Evolutionary conservation across 1,140 invertebrate species (phyloP).

Genomic region (Luehdorfia chinensis): DNA sequence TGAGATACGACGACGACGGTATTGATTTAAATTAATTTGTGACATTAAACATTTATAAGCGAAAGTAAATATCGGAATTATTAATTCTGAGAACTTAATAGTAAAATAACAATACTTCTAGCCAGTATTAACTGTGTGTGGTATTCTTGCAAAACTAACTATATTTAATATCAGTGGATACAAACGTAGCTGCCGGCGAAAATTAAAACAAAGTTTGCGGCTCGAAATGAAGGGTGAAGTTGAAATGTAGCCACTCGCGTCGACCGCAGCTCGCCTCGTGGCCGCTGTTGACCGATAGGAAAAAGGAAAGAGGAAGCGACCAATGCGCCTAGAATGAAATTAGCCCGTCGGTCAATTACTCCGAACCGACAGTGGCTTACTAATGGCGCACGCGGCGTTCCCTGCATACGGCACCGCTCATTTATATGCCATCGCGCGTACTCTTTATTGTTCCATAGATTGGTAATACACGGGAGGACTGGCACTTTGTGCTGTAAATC

Average conservation of each 20-base stretch:
- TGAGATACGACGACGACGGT: too few species aligned
- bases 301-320: conserved; percentile 74
- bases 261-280: conserved; percentile 36
- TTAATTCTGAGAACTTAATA: too few species aligned
- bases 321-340: conserved; percentile 72
- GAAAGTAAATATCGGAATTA: too few species aligned
- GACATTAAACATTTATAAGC: too few species aligned
- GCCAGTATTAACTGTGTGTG: too few species aligned
- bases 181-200: too few species aligned
- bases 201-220: too few species aligned
- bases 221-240: conserved; percentile 12
- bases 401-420: conserved; percentile 59
- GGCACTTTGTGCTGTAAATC: conserved; percentile 71
- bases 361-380: conserved; percentile 54
- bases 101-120: too few species aligned
- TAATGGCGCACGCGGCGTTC: conserved; percentile 62
- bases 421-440: conserved; percentile 58
- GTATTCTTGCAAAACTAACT: too few species aligned
- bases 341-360: conserved; percentile 73
- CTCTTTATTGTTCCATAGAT: conserved; percentile 74
- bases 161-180: too few species aligned
- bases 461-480: conserved; percentile 73
- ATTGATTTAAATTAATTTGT: too few species aligned
- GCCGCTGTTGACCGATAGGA: conserved; percentile 69
- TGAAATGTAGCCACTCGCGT: conserved; percentile 21